Evolutionary conservation across 1,140 invertebrate genomes (phyloP), one percentile per base, ranked within the genome.

Genomic region (Saxidomus purpurata): DNA sequence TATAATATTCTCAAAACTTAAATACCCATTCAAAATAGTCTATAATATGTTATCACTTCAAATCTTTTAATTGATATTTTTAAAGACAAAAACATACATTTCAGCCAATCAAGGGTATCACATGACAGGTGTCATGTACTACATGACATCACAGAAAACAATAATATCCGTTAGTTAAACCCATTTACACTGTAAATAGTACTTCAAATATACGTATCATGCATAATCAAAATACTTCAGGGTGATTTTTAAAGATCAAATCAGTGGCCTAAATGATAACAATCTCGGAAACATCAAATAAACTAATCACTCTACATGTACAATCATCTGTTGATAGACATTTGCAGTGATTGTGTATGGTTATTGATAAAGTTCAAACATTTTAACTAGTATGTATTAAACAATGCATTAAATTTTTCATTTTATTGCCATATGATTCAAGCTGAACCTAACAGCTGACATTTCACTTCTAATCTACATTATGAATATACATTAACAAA

Each of bases 121-220:
- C 0, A 25, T 76, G 71, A 49, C 71, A 76, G 71, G 71, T 76
- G 71, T 76, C 71, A 76, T 47, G 71, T 49, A 76, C 71, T 47
- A 11, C 1, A 43, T 76, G 71, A 76, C 71, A 76, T 47, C 40
- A n/a, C 0, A 49, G 38, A 76, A 43, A 76, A 76, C 71, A 76
- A 76, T 76, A n/a, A 15, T 55, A 63, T 25, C 59, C 59, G 28
- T 63, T 28, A 63, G 59, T n/a, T 63, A 8, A 19, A 55, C 22
- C 52, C 8, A 55, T 55, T 55, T 11, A 55, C 52, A 55, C 52
- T 55, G 52, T 19, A 28, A 63, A 63, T 9, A 28, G n/a, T 63
- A 43, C 28, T 28, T 25, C n/a, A 28, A 63, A 63, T 8, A 63
- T 6, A 59, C 19, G 19, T 63, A 25, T 28, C 15, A 43, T 43